Evolutionary conservation across 2,113 vertebrate species (phyloP).

Genomic region (Mormoops blainvillei): DNA sequence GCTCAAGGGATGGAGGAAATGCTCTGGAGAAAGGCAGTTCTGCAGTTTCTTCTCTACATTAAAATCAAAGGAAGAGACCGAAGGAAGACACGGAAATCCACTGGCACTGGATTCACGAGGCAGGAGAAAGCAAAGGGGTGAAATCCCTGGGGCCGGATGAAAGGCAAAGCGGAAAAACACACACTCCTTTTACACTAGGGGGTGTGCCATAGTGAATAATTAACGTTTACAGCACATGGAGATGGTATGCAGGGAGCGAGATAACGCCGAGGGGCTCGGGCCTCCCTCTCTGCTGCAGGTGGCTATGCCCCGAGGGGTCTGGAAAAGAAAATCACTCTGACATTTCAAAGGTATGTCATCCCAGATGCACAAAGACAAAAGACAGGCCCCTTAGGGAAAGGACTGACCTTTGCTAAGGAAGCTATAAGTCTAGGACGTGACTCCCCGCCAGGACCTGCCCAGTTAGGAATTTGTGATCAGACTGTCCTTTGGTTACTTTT

Average conservation of each 20-base stretch:
- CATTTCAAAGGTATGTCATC: background rate
- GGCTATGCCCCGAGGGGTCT: background rate
- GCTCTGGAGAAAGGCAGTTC: no score
- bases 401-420: background rate
- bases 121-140: background rate
- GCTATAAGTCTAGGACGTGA: background rate
- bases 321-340: background rate
- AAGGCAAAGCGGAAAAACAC: background rate
- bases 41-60: background rate
- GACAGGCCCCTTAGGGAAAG: background rate
- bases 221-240: background rate
- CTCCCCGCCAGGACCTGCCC: background rate
- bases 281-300: rapidly evolving
- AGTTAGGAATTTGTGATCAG: background rate
- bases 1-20: no score
- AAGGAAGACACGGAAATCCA: background rate
- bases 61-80: background rate
- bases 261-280: no score
- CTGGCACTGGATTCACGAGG: background rate
- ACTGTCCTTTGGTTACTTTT: background rate
- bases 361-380: background rate
- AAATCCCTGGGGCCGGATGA: background rate
- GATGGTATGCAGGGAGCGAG: background rate
- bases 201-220: background rate
- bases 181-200: background rate